Evolutionary conservation across 2,888 invertebrate genomes (phyloP), one percentile per base, ranked within the genome.

Genomic region (Lysandra coridon): DNA sequence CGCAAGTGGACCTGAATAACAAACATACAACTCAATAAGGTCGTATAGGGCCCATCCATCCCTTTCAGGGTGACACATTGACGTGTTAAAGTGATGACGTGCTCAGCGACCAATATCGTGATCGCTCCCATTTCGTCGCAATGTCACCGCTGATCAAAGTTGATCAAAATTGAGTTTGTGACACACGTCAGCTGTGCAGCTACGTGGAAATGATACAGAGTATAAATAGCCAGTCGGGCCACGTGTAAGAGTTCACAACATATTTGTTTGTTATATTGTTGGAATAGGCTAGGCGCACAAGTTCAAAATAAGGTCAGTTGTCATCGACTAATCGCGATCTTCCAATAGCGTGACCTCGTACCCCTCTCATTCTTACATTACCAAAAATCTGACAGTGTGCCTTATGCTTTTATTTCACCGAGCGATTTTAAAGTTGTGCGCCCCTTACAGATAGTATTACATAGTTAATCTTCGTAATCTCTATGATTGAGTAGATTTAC

Each of bases 61-160:
- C 40, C 74, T 44, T 44, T 74, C 40, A 75, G 75, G 57, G 14
- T 76, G 76, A 76, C 76, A 76, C 33, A 76, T 76, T 33, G 76
- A 76, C 33, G 53, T 76, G 76, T 76, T 76, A 57, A 76, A 76
- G 57, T 17, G 76, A 76, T 57, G 76, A 53, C 76, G 33, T 53
- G 57, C 57, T 33, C 76, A 76, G 76, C 75, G 75, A 37, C 44
- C 75, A 75, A 57, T 57, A 76, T 62, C n/a, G 30, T 12, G 14
- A 75, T 49, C 23, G 49, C 14, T 76, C 57, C 76, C 30, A 76
- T 57, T 76, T 57, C 76, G 57, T 5, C 17, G 6, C 3, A 49
- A 76, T 76, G 76, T 76, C 76, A 53, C 30, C 33, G 33, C 33
- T 33, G 76, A 76, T 76, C 76, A 57, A 53, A 76, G 76, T 53